These are phyloP conservation scores for Trichopoda pennipes DNA, from an alignment of 2,888 invertebrate species.

Conservation along the genomic window DNA sequence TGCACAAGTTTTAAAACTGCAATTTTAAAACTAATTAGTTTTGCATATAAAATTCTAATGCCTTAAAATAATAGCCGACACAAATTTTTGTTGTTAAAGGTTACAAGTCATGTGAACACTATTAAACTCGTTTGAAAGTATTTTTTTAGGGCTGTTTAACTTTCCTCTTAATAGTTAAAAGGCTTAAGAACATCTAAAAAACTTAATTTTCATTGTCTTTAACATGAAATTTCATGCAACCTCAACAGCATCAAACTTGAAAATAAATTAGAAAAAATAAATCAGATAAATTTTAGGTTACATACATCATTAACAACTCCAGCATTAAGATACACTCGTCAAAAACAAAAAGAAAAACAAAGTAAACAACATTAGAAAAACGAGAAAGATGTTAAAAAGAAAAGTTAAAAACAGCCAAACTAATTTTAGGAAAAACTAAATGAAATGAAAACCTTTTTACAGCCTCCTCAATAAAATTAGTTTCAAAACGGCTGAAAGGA, in stretches of 20 bases:
- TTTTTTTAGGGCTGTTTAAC: too few species aligned
- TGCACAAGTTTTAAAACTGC: too few species aligned
- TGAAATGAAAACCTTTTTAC: constrained; percentile 43
- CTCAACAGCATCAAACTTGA: constrained; percentile 37
- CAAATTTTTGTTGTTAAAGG: too few species aligned
- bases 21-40: too few species aligned
- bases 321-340: neutral
- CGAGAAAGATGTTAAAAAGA: too few species aligned
- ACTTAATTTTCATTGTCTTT: constrained; percentile 32
- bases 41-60: too few species aligned
- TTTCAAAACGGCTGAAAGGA: constrained; percentile 41
- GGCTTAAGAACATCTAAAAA: constrained; percentile 39
- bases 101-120: too few species aligned
- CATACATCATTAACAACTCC: constrained; percentile 64
- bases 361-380: too few species aligned
- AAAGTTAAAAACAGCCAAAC: neutral
- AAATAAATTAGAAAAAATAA: constrained; percentile 18
- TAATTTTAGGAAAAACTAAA: neutral
- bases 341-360: too few species aligned
- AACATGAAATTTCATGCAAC: constrained; percentile 17
- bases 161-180: neutral
- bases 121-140: too few species aligned
- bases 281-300: constrained; percentile 4
- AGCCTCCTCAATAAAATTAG: constrained; percentile 30
- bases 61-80: too few species aligned